These are phyloP conservation scores for Mercenaria mercenaria DNA, from an alignment of 1,140 invertebrate genomes.

Conservation along the genomic window DNA sequence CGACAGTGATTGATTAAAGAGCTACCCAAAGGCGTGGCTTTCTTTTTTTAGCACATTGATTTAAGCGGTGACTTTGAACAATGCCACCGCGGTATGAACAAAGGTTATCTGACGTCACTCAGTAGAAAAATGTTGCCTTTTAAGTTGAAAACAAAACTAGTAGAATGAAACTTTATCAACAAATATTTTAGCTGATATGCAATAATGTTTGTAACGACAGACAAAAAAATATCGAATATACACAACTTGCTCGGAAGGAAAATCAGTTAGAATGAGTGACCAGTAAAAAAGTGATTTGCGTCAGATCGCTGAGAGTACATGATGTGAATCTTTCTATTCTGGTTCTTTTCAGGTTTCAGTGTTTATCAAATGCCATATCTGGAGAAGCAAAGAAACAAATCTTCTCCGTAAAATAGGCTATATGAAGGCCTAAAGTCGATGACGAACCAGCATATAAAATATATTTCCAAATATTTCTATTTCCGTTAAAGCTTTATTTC, in stretches of 20 bases:
- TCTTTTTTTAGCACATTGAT: no score
- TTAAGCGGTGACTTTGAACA: neutral
- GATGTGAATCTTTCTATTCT: no score
- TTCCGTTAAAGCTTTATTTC: no score
- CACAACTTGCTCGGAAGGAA: neutral
- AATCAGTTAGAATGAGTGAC: slow-evolving; percentile 11
- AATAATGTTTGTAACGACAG: no score
- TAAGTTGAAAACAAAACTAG: slow-evolving; percentile 19
- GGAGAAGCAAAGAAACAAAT: no score
- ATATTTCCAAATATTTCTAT: no score
- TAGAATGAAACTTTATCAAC: slow-evolving; percentile 26
- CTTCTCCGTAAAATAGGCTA: no score
- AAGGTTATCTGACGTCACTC: slow-evolving; percentile 24
- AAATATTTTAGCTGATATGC: slow-evolving; percentile 25
- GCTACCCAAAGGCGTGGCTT: slow-evolving; percentile 25
- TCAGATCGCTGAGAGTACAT: slow-evolving; percentile 24
- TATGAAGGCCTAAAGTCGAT: no score
- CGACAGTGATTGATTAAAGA: slow-evolving; percentile 12
- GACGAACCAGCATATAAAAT: no score
- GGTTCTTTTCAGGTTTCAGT: no score
- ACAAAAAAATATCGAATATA: no score
- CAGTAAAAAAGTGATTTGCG: slow-evolving; percentile 1
- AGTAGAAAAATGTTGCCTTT: slow-evolving; percentile 9
- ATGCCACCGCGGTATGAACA: slow-evolving; percentile 15
- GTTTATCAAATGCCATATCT: no score